Conservation (phyloP, 2,888 invertebrate species). For the Ophioninae sp. region DNA sequence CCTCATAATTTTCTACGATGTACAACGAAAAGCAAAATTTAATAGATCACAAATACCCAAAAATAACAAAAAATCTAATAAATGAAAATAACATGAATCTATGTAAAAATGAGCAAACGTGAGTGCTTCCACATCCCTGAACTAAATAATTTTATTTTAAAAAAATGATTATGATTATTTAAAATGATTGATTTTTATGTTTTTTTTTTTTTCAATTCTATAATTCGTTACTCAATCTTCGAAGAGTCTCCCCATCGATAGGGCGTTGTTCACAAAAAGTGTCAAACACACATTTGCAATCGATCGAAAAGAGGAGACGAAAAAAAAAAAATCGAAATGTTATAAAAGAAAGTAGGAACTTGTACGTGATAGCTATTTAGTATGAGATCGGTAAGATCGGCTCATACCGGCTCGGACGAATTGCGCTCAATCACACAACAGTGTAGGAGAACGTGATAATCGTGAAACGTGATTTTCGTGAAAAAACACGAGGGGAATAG, state of each 20-base stretch:
- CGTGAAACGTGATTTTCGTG: slow-evolving; percentile 72
- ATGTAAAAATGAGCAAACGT: no score
- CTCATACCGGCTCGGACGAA: slow-evolving; percentile 78
- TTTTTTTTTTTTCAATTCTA: neutral
- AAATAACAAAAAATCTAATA: no score
- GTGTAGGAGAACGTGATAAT: slow-evolving; percentile 72
- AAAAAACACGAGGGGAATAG: slow-evolving; percentile 72
- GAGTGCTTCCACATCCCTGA: no score
- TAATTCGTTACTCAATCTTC: slow-evolving; percentile 37
- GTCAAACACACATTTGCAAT: slow-evolving; percentile 38
- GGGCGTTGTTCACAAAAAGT: neutral
- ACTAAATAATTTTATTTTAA: no score
- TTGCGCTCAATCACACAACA: slow-evolving; percentile 73
- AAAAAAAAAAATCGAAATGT: slow-evolving; percentile 5
- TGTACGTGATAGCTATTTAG: slow-evolving; percentile 50
- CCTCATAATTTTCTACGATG: no score
- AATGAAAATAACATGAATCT: no score
- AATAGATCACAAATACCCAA: no score
- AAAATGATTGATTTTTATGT: no score
- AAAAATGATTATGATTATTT: no score
- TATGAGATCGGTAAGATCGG: slow-evolving; percentile 75
- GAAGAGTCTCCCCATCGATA: slow-evolving; percentile 40
- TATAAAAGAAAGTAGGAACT: slow-evolving; percentile 39
- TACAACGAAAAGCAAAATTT: no score
- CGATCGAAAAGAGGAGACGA: slow-evolving; percentile 22